A percentile compares a stretch with the other conserved stretches of the same genome.
Evolutionary conservation across 2,888 invertebrate species (phyloP).

Genomic region (Noctua comes): DNA sequence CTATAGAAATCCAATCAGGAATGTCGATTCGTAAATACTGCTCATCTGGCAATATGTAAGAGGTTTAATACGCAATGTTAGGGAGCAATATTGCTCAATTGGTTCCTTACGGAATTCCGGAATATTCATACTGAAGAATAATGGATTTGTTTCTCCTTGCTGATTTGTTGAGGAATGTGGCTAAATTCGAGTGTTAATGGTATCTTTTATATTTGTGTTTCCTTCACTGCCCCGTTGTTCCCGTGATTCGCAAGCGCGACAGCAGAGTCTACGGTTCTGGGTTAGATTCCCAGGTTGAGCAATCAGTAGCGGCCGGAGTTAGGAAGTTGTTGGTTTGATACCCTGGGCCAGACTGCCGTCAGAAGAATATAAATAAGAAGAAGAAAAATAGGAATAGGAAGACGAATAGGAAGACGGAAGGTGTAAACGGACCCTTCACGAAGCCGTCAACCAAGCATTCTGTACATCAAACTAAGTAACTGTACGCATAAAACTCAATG

Average conservation of each 20-base stretch:
- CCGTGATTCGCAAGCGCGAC: neutral
- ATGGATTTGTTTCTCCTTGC: slow-evolving; percentile 7
- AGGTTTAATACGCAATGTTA: slow-evolving; percentile 43
- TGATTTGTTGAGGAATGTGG: neutral
- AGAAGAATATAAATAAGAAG: no score
- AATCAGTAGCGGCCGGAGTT: neutral
- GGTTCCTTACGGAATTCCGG: slow-evolving; percentile 9
- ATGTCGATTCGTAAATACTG: slow-evolving; percentile 20
- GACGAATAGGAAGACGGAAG: no score
- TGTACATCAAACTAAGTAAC: no score
- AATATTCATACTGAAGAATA: slow-evolving; percentile 3
- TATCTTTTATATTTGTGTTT: neutral
- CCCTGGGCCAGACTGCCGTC: no score
- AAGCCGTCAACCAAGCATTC: no score
- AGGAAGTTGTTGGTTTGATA: neutral
- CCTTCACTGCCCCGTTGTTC: neutral
- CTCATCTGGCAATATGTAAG: slow-evolving; percentile 15
- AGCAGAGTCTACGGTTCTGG: neutral
- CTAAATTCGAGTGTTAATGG: neutral
- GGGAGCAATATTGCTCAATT: slow-evolving; percentile 32
- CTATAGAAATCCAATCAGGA: slow-evolving; percentile 33
- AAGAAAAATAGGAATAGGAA: no score
- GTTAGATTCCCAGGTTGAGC: neutral
- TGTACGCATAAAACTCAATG: no score
- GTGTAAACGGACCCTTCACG: no score